Evolutionary conservation across 2,888 invertebrate genomes (phyloP), one percentile per base, ranked within the genome.

Genomic region (Pseudanteris insignis): DNA sequence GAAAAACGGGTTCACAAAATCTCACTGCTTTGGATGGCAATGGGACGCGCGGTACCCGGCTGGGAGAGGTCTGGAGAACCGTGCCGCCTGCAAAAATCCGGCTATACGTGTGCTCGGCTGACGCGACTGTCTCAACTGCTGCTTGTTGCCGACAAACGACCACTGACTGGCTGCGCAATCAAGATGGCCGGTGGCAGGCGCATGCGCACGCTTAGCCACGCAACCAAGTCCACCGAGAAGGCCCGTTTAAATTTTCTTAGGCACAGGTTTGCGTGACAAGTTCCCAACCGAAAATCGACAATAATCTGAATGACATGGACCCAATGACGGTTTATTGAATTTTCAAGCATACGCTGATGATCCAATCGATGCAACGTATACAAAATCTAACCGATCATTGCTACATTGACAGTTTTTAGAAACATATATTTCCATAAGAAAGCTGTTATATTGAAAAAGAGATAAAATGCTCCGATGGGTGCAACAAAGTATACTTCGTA

Each of bases 121-220:
- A 62, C 38, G 58, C 51, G 37, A 63, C 65, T 63, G 64, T 50
- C 57, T 68, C 2, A 64, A 48, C 54, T 57, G 41, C 55, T 65
- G 64, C 63, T 53, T 38, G 15, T 44, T 46, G 41, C 69, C 68
- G 70, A 70, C 68, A 65, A 68, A 69, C 68, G 69, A 67, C 67
- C 26, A 9, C 26, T 66, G 63, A 63, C 65, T 69, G 69, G 66
- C 68, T 64, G 66, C 63, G 64, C 68, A 68, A 64, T 62, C 73
- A 73, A 77, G 73, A 75, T 76, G 76, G 77, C 76, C 62, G 76
- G 36, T 38, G 44, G 69, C 73, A 21, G 21, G 71, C 74, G 70
- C 76, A 66, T 69, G 73, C 72, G 72, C 69, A 11, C 58, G 34
- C 21, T 47, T 34, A 9, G 25, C 21, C n/a, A n/a, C n/a, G n/a